Base-by-base conservation (phyloP, 1,140 invertebrate species). In the Microplitis mediator region DNA sequence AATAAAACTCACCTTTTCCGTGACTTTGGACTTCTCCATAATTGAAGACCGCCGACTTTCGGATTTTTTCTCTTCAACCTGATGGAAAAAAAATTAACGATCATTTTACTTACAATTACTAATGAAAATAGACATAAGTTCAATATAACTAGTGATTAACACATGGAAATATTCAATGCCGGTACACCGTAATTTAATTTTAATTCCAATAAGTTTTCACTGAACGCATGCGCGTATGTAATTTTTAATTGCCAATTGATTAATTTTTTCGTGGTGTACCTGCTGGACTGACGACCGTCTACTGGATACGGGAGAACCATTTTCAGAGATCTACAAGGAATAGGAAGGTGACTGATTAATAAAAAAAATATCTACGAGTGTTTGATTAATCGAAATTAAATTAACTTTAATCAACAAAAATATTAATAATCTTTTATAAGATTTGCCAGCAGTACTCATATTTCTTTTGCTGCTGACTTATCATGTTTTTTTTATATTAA, bases 1-100 rank as follows among this genome's bases (percentile, higher is more conserved):
- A 82, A 80, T 87, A 86, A 45, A 45, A 83, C 86, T 88, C 82
- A 90, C 90, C 88, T 91, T 89, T 75, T 89, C 81, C 50, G 84
- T 82, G 77, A 89, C 90, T 76, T 89, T 88, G 78, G 84, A 86
- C 74, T 88, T 88, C 68, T 86, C 87, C 76, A 35, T 67, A 56
- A 66, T 72, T 34, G 70, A 72, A 32, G 70, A 66, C 5, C 70
- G 70, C 23, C 70, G 70, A 52, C 87, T 84, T 56, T 86, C 90
- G 14, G 85, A 84, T 85, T 92, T 91, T 76, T 91, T 89, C 74
- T 88, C 85, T 14, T 71, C 83, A 85, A 64, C 52, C 73, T 66
- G 62, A 67, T 50, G 56, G n/a, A 73, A 64, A 71, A 60, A 69
- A 54, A 32, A 64, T 60, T 2, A 45, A 45, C 11, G 11, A 9